phyloP scores from a whole-genome alignment of 2,113 vertebrate genomes.

The Chloebia gouldiae region DNA sequence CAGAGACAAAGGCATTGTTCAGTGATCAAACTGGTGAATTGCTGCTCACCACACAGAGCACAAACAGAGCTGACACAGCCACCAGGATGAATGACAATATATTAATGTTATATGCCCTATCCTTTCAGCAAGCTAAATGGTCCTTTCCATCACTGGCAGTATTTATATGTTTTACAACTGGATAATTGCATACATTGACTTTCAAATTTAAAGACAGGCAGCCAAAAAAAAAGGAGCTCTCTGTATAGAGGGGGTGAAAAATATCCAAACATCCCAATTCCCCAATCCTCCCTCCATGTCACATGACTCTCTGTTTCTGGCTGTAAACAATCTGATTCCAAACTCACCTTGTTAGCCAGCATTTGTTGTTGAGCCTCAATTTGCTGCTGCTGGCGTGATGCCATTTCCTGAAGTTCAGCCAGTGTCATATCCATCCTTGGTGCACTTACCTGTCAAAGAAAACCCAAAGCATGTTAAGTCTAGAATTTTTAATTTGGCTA shows the following conservation, averaged over 20 bases:
- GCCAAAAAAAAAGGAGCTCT: neutral
- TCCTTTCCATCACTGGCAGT: neutral
- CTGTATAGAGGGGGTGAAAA: neutral
- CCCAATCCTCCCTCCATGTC: neutral
- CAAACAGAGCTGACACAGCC: neutral
- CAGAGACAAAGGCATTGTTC: slow-evolving; percentile 8
- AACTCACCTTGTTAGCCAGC: slow-evolving; percentile 89
- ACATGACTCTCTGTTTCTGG: neutral
- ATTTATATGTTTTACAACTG: neutral
- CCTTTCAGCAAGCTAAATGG: neutral
- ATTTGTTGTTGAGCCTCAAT: slow-evolving; percentile 94
- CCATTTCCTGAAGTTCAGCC: slow-evolving; percentile 96
- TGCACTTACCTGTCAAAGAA: slow-evolving; percentile 75
- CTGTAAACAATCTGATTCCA: neutral
- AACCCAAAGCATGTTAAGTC: neutral
- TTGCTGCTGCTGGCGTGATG: slow-evolving; percentile 93
- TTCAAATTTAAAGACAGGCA: neutral
- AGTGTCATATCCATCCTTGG: slow-evolving; percentile 95
- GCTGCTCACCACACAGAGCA: neutral
- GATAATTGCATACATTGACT: neutral
- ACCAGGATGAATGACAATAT: neutral
- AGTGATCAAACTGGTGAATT: neutral
- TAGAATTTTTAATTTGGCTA: neutral
- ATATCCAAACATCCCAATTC: neutral
- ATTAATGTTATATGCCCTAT: neutral